Percentiles rank a stretch among this genome's conserved stretches.
These are phyloP conservation scores for Etheostoma perlongum DNA, from an alignment of 2,797 vertebrate genomes.

Conservation along the genomic window DNA sequence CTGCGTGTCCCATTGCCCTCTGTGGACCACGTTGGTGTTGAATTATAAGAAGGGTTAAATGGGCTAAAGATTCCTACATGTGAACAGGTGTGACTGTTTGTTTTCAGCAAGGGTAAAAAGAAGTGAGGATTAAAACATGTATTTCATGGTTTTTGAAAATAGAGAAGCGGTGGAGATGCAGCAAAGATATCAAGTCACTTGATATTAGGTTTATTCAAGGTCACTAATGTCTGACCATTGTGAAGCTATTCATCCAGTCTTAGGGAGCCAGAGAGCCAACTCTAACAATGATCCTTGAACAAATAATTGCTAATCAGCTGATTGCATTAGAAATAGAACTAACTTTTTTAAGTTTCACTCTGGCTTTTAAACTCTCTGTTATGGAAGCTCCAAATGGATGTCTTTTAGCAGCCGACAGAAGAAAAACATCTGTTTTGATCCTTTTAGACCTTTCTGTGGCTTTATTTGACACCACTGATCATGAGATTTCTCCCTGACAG, in stretches of 20 bases:
- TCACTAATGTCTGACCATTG: constrained; percentile 16
- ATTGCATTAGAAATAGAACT: constrained; percentile 53
- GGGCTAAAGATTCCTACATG: constrained; percentile 43
- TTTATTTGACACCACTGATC: constrained; percentile 38
- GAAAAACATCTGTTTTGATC: constrained; percentile 45
- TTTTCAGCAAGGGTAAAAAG: neutral
- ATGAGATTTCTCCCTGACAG: constrained; percentile 30
- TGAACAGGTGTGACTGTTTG: constrained; percentile 58
- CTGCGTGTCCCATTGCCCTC: constrained; percentile 48
- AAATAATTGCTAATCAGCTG: constrained; percentile 56
- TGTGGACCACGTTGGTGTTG: constrained; percentile 33
- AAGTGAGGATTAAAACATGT: neutral
- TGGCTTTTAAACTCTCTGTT: constrained; percentile 15
- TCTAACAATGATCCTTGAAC: constrained; percentile 41
- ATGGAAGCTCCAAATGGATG: constrained; percentile 14
- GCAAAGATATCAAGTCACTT: constrained; percentile 21
- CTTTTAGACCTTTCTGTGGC: constrained; percentile 5
- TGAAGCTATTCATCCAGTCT: constrained; percentile 14
- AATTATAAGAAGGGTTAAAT: constrained; percentile 53
- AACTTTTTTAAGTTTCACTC: constrained; percentile 14
- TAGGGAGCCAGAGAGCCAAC: neutral
- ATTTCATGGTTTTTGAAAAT: constrained; percentile 6
- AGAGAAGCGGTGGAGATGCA: neutral
- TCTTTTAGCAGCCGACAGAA: constrained; percentile 12
- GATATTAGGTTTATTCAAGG: constrained; percentile 31